phyloP scores from a whole-genome alignment of 2,797 vertebrate species.

The Kryptolebias ocellatus region DNA sequence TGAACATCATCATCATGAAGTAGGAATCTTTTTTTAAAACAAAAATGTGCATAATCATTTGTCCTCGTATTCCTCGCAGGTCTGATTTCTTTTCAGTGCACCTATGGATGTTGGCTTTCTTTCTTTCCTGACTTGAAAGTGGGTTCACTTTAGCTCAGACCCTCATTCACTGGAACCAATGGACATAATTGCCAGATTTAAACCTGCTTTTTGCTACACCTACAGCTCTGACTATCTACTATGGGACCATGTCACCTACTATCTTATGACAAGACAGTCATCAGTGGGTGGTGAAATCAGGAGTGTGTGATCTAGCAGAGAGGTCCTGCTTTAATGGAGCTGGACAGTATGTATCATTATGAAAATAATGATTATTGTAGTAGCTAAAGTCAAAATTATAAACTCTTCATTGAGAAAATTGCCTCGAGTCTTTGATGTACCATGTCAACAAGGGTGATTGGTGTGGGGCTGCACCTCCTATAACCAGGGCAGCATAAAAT shows the following conservation, averaged over 20 bases:
- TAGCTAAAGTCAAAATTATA: slow-evolving; percentile 64
- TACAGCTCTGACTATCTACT: no score
- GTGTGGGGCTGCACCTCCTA: slow-evolving; percentile 55
- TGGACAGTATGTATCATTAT: no score
- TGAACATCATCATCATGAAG: no score
- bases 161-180: neutral
- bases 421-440: slow-evolving; percentile 72
- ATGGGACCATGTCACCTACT: no score
- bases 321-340: no score
- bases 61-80: neutral
- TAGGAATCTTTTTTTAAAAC: no score
- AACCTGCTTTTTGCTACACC: no score
- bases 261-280: no score
- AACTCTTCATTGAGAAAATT: slow-evolving; percentile 77
- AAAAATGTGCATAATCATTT: neutral
- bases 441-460: slow-evolving; percentile 48
- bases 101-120: neutral
- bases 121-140: neutral
- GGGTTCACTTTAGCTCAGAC: neutral
- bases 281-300: no score
- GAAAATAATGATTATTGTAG: slow-evolving; percentile 17
- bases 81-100: neutral
- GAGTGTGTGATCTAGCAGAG: no score
- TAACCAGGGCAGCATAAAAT: slow-evolving; percentile 52
- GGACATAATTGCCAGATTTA: neutral